A percentile compares a stretch with the other conserved stretches of the same genome.
These are phyloP conservation scores for Falco peregrinus DNA, from an alignment of 2,797 vertebrate genomes.

Conservation along the genomic window DNA sequence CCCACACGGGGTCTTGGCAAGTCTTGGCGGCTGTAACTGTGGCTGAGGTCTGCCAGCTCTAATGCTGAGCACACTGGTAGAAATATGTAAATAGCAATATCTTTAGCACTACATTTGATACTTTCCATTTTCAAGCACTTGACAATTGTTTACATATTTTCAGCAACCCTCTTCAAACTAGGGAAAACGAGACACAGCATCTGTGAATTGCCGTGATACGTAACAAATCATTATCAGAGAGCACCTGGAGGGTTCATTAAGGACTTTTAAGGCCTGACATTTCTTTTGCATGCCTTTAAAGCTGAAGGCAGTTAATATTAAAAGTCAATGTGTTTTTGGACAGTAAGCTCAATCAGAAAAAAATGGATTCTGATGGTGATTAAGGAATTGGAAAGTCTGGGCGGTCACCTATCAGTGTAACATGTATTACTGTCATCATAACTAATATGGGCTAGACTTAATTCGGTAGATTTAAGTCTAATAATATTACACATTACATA, in stretches of 20 bases:
- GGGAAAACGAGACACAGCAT: neutral
- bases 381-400: neutral
- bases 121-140: conserved; percentile 36
- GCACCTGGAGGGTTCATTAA: neutral
- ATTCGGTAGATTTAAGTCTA: neutral
- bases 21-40: neutral
- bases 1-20: neutral
- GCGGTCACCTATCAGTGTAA: neutral
- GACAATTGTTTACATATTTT: conserved; percentile 18
- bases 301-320: neutral
- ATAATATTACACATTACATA: no score
- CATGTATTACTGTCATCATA: neutral
- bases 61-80: fast-evolving
- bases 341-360: neutral
- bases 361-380: neutral
- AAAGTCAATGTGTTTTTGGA: neutral
- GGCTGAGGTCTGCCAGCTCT: neutral
- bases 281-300: neutral
- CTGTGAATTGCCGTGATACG: neutral
- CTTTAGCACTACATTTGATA: neutral
- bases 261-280: neutral
- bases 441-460: neutral
- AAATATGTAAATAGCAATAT: conserved; percentile 32
- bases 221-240: neutral
- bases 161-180: neutral